Base-by-base conservation (phyloP, 2,113 vertebrate species). In the Hydrochoerus hydrochaeris region DNA sequence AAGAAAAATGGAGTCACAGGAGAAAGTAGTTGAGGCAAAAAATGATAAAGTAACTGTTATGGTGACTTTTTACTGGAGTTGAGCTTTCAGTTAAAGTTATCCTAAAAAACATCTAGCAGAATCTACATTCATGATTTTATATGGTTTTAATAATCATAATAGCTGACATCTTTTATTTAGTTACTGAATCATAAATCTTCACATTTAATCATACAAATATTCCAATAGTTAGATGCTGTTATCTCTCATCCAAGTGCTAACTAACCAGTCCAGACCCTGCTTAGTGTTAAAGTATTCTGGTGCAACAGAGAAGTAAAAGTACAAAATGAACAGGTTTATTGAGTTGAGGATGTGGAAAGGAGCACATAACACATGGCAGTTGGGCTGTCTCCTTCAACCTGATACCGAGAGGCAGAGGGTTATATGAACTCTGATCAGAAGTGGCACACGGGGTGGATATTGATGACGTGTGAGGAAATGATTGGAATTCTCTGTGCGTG, bases 151-250 rank as follows among this genome's bases (percentile, higher is more conserved):
- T 71, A 83, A 87, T 41, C 89, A 57, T 60, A 73, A 71, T n/a
- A 86, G 19, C 5, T 41, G 73, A 32, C 5, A 57, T 54, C 20
- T 22, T 95, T 88, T 44, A 84, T 88, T 60, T 7, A 54, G 35
- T 82, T 91, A 67, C 26, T 94, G 67, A 8, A 24, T 38, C 84
- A 52, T 78, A 52, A 49, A 8, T 22, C 49, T 93, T 90, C 81
- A 19, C n/a, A 88, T 80, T 95, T 92, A 95, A 35, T 54, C n/a
- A 35, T 83, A 16, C 69, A 75, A 95, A 77, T 26, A 88, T 22
- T 52, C n/a, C 3, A 12, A 30, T 3, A 57, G 32, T 77, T 92
- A 95, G 20, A 5, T 65, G 60, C 46, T 91, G 73, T 80, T 10
- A 52, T 80, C 46, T 80, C 9, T 26, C 30, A 52, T 80, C 75